Percentiles rank a stretch among this genome's conserved stretches.
These are phyloP conservation scores for Nomada ruficornis DNA, from an alignment of 2,888 invertebrate species.

Conservation along the genomic window DNA sequence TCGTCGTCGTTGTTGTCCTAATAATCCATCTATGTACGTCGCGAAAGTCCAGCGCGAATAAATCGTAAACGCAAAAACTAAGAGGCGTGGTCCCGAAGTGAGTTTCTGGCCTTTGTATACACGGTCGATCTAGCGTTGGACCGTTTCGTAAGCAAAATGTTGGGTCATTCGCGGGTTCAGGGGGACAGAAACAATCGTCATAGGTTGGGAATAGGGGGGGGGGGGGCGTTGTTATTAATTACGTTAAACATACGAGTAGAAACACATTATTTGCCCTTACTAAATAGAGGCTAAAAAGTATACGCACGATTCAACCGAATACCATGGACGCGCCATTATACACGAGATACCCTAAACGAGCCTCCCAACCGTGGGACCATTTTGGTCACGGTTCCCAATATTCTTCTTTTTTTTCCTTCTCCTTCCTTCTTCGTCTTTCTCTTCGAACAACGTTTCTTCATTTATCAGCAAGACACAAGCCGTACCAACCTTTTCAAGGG, in stretches of 20 bases:
- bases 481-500: not conserved
- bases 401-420: not conserved
- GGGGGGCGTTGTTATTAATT: constrained; percentile 19
- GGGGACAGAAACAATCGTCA: not conserved
- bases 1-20: not conserved
- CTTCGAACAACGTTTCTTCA: not conserved
- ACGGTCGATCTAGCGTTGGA: not conserved
- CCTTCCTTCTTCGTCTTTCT: not conserved
- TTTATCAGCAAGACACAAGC: not conserved
- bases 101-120: too few relatives aligned
- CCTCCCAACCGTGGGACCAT: not conserved
- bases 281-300: constrained; percentile 45
- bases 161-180: not conserved
- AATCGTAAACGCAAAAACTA: constrained; percentile 27
- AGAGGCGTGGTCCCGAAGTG: constrained; percentile 50
- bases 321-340: constrained; percentile 37
- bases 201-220: not conserved
- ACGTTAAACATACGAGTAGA: constrained; percentile 45
- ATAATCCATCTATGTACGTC: not conserved
- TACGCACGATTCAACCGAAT: constrained; percentile 42
- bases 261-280: constrained; percentile 49
- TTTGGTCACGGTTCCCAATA: not conserved
- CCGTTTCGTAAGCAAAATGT: not conserved
- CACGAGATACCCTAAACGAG: constrained; percentile 2
- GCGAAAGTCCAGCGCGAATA: constrained; percentile 24